phyloP scores from a whole-genome alignment of 2,888 invertebrate species.

The Spodoptera exigua region DNA sequence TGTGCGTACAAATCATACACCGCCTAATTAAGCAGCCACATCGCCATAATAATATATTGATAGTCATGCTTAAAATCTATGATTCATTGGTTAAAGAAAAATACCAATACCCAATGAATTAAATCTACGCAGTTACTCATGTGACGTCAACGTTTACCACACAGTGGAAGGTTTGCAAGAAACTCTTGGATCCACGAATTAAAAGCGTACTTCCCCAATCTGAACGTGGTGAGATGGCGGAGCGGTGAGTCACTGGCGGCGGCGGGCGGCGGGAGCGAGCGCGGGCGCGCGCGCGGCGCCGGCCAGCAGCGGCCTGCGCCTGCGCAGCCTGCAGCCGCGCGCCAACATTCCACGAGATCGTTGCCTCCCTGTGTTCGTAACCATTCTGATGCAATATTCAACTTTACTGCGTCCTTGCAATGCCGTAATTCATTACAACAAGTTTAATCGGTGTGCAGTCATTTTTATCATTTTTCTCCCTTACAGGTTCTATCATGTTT shows the following conservation, averaged over 20 bases:
- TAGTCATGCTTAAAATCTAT: slow-evolving; percentile 26
- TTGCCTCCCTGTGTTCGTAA: slow-evolving; percentile 84
- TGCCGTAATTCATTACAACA: slow-evolving; percentile 89
- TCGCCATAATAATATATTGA: neutral
- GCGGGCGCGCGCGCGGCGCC: slow-evolving; percentile 56
- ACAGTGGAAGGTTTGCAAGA: slow-evolving; percentile 65
- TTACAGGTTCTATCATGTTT: slow-evolving; percentile 74
- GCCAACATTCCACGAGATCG: slow-evolving; percentile 85
- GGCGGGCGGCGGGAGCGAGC: slow-evolving; percentile 53
- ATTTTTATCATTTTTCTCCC: slow-evolving; percentile 82
- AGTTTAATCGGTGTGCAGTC: slow-evolving; percentile 81
- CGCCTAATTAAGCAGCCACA: too few relatives aligned
- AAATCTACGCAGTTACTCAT: slow-evolving; percentile 49
- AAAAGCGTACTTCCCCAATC: slow-evolving; percentile 81
- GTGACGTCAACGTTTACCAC: slow-evolving; percentile 73
- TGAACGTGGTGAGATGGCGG: slow-evolving; percentile 67
- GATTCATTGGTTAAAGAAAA: slow-evolving; percentile 62
- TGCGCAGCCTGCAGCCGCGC: slow-evolving; percentile 64
- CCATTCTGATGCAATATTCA: slow-evolving; percentile 88
- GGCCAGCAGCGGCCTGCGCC: slow-evolving; percentile 61
- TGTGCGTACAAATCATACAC: too few relatives aligned
- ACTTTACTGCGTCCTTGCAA: slow-evolving; percentile 89
- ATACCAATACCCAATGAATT: slow-evolving; percentile 45
- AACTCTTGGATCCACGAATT: slow-evolving; percentile 67
- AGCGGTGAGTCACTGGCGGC: slow-evolving; percentile 76